Evolutionary conservation across 2,113 vertebrate genomes (phyloP).

Genomic region (Phoxinus phoxinus): DNA sequence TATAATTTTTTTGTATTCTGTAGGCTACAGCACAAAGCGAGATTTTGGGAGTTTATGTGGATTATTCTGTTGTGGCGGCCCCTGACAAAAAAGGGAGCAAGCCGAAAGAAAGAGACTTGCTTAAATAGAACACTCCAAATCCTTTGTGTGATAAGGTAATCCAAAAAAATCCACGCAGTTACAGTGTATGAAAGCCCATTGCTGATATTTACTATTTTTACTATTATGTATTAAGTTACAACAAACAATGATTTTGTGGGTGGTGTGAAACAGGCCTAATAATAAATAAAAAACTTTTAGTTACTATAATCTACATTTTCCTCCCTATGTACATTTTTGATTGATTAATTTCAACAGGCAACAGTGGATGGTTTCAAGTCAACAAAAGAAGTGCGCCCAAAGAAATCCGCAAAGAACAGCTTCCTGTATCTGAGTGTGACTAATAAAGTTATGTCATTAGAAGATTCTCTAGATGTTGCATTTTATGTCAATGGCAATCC

Average conservation of each 20-base stretch:
- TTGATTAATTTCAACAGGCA: constrained; percentile 50
- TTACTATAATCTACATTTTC: neutral
- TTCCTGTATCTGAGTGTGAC: constrained; percentile 67
- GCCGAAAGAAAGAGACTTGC: neutral
- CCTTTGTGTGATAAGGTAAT: too few species aligned
- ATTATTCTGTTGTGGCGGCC: neutral
- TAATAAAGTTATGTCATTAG: constrained; percentile 60
- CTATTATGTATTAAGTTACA: neutral
- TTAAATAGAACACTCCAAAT: too few species aligned
- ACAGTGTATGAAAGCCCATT: too few species aligned
- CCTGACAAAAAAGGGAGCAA: neutral
- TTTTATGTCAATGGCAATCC: constrained; percentile 51
- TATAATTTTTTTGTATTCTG: too few species aligned
- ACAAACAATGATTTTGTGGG: neutral
- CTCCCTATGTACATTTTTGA: neutral
- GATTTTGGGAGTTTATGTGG: neutral
- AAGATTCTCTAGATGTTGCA: constrained; percentile 59
- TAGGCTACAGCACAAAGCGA: too few species aligned
- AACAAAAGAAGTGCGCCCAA: constrained; percentile 48
- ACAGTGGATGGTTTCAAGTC: constrained; percentile 54
- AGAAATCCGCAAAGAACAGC: constrained; percentile 59
- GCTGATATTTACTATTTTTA: neutral
- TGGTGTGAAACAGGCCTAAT: neutral
- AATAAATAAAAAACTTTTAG: too few species aligned
- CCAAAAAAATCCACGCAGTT: too few species aligned